phyloP scores from a whole-genome alignment of 2,113 vertebrate genomes.

The Gasterosteus nipponicus region DNA sequence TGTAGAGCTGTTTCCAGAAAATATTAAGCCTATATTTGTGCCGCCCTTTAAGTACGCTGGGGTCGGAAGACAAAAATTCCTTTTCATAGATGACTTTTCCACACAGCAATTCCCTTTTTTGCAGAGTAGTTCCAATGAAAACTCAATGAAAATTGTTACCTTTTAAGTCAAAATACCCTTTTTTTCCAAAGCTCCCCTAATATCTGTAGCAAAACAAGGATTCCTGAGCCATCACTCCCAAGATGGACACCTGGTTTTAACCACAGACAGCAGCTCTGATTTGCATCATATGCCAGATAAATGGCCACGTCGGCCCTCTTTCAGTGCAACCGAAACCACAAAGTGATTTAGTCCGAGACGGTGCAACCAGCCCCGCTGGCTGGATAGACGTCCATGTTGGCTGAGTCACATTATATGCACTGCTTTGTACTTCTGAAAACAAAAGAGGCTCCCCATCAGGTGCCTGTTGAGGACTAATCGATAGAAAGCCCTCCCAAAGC shows the following conservation, averaged over 20 bases:
- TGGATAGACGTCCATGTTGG: conserved; percentile 11
- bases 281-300: conserved; percentile 20
- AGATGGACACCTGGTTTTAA: conserved; percentile 29
- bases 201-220: not conserved
- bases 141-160: not conserved
- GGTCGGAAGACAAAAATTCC: not conserved
- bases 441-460: not conserved
- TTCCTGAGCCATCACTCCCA: not conserved
- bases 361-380: conserved; percentile 23
- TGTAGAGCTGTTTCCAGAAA: conserved; percentile 12
- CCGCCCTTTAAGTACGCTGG: not conserved
- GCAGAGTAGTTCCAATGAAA: not conserved
- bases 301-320: conserved; percentile 11
- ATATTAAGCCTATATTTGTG: not conserved
- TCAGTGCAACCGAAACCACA: conserved; percentile 50
- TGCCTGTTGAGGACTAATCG: not conserved
- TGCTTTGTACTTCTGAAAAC: too few relatives aligned
- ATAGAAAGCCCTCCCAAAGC: not conserved
- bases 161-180: not conserved
- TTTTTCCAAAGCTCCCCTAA: not conserved
- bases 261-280: conserved; percentile 23
- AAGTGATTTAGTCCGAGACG: conserved; percentile 16
- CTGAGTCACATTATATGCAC: conserved; percentile 3
- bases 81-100: not conserved
- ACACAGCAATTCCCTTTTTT: not conserved